Percentiles rank a stretch among this genome's conserved stretches.
Conservation (phyloP, 2,888 invertebrate species). For the Spilosoma lubricipeda region DNA sequence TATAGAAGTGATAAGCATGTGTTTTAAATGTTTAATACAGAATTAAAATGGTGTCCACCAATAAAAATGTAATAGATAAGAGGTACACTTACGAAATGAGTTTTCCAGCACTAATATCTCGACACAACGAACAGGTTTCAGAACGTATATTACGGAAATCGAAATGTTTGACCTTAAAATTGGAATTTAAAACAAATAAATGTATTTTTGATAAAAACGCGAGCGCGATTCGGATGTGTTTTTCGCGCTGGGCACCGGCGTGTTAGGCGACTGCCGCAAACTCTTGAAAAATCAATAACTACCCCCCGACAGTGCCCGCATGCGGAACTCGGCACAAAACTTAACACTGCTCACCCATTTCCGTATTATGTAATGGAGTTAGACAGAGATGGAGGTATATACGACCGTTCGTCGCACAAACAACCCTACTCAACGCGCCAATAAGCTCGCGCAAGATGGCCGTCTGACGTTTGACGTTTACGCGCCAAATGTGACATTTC, state of each 20-base stretch:
- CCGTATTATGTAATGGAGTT: conserved; percentile 80
- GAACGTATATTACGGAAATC: conserved; percentile 41
- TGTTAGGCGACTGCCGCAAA: conserved; percentile 83
- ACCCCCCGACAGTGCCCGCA: conserved; percentile 75
- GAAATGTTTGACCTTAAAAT: conserved; percentile 36
- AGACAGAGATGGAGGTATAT: conserved; percentile 69
- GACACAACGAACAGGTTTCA: conserved; percentile 61
- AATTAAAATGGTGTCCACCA: conserved; percentile 67
- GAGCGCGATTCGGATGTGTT: conserved; percentile 78
- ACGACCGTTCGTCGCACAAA: conserved; percentile 59
- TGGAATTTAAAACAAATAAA: conserved; percentile 64
- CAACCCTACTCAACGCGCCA: conserved; percentile 72
- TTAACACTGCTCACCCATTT: conserved; percentile 82
- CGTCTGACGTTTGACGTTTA: conserved; percentile 81
- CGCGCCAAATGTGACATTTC: conserved; percentile 82
- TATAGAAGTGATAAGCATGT: conserved; percentile 46
- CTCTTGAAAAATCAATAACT: conserved; percentile 83
- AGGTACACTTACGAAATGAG: conserved; percentile 75
- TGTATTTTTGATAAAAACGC: conserved; percentile 70
- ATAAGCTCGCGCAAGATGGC: conserved; percentile 74
- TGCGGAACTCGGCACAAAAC: conserved; percentile 79
- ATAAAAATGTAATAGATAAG: conserved; percentile 56
- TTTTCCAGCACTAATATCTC: conserved; percentile 74
- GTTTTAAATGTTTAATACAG: conserved; percentile 56
- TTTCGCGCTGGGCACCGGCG: conserved; percentile 84